Evolutionary conservation across 1,140 invertebrate species (phyloP), one percentile per base, ranked within the genome.

Genomic region (Parasteatoda tepidariorum): DNA sequence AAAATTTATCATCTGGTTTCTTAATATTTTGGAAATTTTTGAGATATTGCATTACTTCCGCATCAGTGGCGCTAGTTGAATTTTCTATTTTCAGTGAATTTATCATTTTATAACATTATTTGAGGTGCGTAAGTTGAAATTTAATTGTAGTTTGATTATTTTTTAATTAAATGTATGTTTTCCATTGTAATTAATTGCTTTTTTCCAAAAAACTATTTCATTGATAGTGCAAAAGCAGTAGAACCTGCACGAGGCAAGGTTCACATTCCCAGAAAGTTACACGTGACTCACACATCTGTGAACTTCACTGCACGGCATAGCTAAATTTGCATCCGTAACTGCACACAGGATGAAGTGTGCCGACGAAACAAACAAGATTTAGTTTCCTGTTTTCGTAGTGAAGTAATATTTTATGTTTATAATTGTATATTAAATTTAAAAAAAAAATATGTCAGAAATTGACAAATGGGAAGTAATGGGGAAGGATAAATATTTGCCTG

Each of bases 401-500:
- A 48, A 48, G 9, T 48, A 48, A 48, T 48, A 48, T 48, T 48
- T 48, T 48, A 48, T 48, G 38, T 48, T 48, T 48, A 48, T 48
- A 48, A 48, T 48, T 48, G 38, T 75, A 38, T 62, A 75, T 34
- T 75, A 75, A 75, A 75, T 75, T 62, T 61, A 75, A 59, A 31
- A 75, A 75, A 59, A 31, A 75, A 61, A 61, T 67, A 76, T 84
- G 73, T 70, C 92, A 88, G 94, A 96, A 88, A 89, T 97, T 86
- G 96, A 97, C 91, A 93, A 94, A 88, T 98, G 97, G 97, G 95
- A 98, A 88, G 95, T 97, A 90, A 93, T 96, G 85, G 95, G 95
- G 62, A 95, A 95, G 91, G 92, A 97, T 92, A 98, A 98, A 93
- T 98, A 98, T 91, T 91, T 99, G 86, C 96, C 97, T 13, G 97